Percentiles rank a stretch among this genome's conserved stretches.
These are phyloP conservation scores for Microplitis mediator DNA, from an alignment of 1,140 invertebrate genomes.

Conservation along the genomic window DNA sequence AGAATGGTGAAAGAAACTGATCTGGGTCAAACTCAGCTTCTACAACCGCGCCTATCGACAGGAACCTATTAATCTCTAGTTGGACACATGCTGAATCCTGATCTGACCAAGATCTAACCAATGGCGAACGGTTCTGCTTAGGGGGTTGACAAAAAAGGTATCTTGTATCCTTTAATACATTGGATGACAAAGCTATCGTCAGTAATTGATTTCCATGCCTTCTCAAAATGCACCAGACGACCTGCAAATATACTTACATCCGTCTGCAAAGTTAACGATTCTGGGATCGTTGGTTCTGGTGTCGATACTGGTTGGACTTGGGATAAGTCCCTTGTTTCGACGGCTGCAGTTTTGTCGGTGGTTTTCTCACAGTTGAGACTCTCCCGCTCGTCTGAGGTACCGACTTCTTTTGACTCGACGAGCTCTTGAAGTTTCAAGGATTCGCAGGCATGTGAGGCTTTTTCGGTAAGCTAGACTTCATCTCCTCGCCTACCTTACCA, in stretches of 20 bases:
- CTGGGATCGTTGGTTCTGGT: neutral
- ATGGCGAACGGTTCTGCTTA: neutral
- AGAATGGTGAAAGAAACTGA: neutral
- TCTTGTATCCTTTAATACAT: conserved; percentile 6
- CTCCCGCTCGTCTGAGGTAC: too few relatives aligned
- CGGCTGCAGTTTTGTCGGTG: neutral
- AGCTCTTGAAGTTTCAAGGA: too few relatives aligned
- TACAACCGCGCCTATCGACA: neutral
- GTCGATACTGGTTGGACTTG: neutral
- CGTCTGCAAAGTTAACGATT: neutral
- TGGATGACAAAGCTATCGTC: neutral
- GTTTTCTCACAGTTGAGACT: neutral
- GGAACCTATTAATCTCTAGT: neutral
- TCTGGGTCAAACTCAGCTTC: neutral
- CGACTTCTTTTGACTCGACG: too few relatives aligned
- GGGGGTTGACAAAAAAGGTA: conserved; percentile 1
- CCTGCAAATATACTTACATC: neutral
- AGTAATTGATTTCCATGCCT: neutral
- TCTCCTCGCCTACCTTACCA: too few relatives aligned
- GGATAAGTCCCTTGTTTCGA: neutral
- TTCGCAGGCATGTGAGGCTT: too few relatives aligned
- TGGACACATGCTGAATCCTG: neutral
- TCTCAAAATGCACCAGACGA: neutral
- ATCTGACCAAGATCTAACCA: neutral
- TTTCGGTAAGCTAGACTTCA: too few relatives aligned